Base-by-base conservation (phyloP, 2,888 invertebrate genomes). In the Ophonus ardosiacus region DNA sequence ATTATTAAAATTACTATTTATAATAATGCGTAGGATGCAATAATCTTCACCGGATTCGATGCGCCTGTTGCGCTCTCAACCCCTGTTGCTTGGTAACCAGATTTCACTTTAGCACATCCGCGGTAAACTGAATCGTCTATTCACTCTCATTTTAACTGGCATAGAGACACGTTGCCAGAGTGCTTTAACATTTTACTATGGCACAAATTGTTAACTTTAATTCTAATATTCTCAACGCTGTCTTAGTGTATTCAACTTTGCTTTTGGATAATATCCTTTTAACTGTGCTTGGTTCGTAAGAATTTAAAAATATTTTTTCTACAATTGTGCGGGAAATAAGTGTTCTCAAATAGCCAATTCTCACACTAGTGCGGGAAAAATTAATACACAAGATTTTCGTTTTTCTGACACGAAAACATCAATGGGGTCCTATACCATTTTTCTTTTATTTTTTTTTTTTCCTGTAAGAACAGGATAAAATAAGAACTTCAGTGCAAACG, bases 251-350 rank as follows among this genome's bases (percentile, higher is more conserved):
- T 90, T 90, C 96, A 86, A 95, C 96, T 0, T 94, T 97, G 90
- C 93, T 97, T 88, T 91, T 96, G 90, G 98, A 98, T 92, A 98
- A 98, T 91, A 94, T 97, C 86, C 93, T 98, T 18, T 10, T 61
- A 18, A 61, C 61, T 1, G 61, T 61, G 17, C 18, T 61, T 8
- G 61, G 61, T 61, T 17, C 13, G 61, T 61, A 61, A 17, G 18
- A 63, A 63, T 63, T 56, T 1, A 56, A 31, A 31, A 31, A 31
- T 31, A 31, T 1, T 56, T 13, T 63, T 63, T 10, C n/a, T 18
- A 17, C 18, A 71, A 71, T 71, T 71, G 31, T 31, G 31, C 31
- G 31, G 31, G 31, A 31, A 31, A 31, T 31, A 31, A 31, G 31
- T 31, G 31, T 31, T 31, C 31, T 31, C 0, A 31, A 31, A 31